phyloP scores from a whole-genome alignment of 2,888 invertebrate species.

The Sympetrum striolatum region DNA sequence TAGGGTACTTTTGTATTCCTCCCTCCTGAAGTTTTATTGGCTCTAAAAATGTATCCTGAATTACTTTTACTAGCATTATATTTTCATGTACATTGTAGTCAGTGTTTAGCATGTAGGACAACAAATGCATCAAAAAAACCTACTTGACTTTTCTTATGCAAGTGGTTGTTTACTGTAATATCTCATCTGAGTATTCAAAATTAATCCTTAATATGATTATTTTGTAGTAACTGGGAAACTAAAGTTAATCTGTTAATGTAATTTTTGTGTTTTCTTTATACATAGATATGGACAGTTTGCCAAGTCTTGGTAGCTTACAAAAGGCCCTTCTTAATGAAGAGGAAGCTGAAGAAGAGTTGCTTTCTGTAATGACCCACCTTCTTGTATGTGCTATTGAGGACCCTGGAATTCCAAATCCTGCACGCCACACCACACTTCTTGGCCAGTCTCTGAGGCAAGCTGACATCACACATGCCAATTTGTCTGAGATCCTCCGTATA shows the following conservation, averaged over 20 bases:
- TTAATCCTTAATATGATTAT: not conserved
- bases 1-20: not conserved
- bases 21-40: no score
- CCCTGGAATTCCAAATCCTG: slow-evolving; percentile 89
- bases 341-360: slow-evolving; percentile 80
- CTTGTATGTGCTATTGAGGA: slow-evolving; percentile 93
- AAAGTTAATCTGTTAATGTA: not conserved
- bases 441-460: slow-evolving; percentile 89
- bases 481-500: slow-evolving; percentile 90
- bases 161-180: no score
- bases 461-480: slow-evolving; percentile 88
- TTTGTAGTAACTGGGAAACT: not conserved
- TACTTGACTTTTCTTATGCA: no score
- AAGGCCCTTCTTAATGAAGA: slow-evolving; percentile 82
- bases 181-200: no score
- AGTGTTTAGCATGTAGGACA: no score
- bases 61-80: no score
- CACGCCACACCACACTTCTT: slow-evolving; percentile 85
- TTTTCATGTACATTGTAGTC: no score
- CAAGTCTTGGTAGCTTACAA: slow-evolving; percentile 86
- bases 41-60: no score
- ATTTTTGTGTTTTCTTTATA: slow-evolving; percentile 45
- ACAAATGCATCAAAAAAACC: no score
- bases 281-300: slow-evolving; percentile 83
- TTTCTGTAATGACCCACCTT: slow-evolving; percentile 87